phyloP scores from a whole-genome alignment of 2,888 invertebrate genomes.

The Agonopterix arenella region DNA sequence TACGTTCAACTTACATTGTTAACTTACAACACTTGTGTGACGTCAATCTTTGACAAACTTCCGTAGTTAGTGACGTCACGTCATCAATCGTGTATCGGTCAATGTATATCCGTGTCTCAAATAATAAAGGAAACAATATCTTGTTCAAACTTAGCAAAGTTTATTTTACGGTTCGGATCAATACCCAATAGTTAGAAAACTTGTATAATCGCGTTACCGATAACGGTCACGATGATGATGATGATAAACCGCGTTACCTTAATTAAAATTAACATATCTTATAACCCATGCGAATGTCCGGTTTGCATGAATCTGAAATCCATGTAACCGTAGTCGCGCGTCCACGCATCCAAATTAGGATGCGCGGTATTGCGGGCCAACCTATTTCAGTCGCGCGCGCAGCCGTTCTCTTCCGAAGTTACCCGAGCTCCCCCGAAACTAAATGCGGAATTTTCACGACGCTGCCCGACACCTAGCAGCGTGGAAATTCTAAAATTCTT shows the following conservation, averaged over 20 bases:
- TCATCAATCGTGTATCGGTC: too few species aligned
- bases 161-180: too few species aligned
- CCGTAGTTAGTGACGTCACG: too few species aligned
- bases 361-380: conserved; percentile 45
- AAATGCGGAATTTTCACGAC: conserved; percentile 51
- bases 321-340: conserved; percentile 51
- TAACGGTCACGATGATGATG: too few species aligned
- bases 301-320: conserved; percentile 33
- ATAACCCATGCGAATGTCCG: conserved; percentile 15
- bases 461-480: conserved; percentile 34
- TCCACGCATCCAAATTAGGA: conserved; percentile 78
- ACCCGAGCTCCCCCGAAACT: conserved; percentile 53
- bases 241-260: too few species aligned
- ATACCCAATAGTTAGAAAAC: too few species aligned
- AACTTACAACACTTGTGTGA: neutral
- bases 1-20: neutral
- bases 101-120: too few species aligned
- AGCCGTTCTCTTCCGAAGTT: conserved; percentile 37
- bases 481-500: conserved; percentile 14
- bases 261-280: too few species aligned
- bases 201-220: too few species aligned
- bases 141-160: too few species aligned
- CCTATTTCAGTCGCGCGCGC: conserved; percentile 67
- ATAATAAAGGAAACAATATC: too few species aligned
- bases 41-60: too few species aligned